phyloP scores from a whole-genome alignment of 2,888 invertebrate genomes.

The Phrixothrix hirtus region DNA sequence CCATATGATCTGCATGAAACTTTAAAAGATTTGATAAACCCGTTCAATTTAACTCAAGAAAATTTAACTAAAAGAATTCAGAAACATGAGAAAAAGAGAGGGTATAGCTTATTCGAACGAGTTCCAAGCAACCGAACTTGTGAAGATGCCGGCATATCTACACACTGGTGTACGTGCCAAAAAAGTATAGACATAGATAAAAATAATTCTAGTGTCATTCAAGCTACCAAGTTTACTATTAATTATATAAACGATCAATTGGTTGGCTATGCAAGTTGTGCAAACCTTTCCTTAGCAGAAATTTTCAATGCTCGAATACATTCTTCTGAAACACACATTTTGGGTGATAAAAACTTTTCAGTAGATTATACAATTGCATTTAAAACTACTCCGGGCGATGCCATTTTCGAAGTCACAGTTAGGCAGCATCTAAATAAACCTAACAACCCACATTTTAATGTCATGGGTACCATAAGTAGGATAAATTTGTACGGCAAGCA shows the following conservation, averaged over 20 bases:
- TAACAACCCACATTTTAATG: slow-evolving; percentile 53
- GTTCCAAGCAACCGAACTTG: slow-evolving; percentile 77
- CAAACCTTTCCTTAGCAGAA: slow-evolving; percentile 63
- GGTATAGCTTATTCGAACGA: slow-evolving; percentile 77
- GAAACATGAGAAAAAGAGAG: slow-evolving; percentile 53
- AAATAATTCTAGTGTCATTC: slow-evolving; percentile 60
- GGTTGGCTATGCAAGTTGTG: slow-evolving; percentile 66
- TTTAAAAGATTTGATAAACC: slow-evolving; percentile 68
- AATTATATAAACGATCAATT: slow-evolving; percentile 68
- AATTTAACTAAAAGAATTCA: slow-evolving; percentile 52
- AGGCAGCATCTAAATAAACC: slow-evolving; percentile 46
- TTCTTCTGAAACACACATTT: slow-evolving; percentile 53
- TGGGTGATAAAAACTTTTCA: slow-evolving; percentile 55
- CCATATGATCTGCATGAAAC: slow-evolving; percentile 86
- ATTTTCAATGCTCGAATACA: slow-evolving; percentile 71
- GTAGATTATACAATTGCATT: slow-evolving; percentile 68
- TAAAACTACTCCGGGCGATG: slow-evolving; percentile 68
- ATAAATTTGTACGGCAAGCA: slow-evolving; percentile 81
- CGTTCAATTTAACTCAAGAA: slow-evolving; percentile 55
- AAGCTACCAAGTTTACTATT: slow-evolving; percentile 66
- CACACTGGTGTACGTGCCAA: slow-evolving; percentile 90
- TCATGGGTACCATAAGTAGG: slow-evolving; percentile 76
- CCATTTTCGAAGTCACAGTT: slow-evolving; percentile 80
- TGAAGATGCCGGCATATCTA: slow-evolving; percentile 72
- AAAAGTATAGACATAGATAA: slow-evolving; percentile 62